Base-by-base conservation (phyloP, 1,140 invertebrate genomes). In the Drosophila kepulauana region DNA sequence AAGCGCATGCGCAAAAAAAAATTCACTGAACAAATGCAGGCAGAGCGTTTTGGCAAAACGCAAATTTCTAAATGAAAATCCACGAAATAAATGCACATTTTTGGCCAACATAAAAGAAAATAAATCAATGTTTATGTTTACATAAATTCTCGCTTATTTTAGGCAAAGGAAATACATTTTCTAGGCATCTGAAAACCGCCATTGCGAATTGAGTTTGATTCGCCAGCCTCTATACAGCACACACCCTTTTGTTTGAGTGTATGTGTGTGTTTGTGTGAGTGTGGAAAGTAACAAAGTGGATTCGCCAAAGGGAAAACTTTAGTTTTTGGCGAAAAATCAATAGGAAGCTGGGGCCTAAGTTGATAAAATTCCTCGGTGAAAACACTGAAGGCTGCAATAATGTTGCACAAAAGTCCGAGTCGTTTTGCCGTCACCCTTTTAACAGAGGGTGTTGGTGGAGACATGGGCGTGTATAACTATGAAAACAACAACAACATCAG, bases 21-120 rank as follows among this genome's bases (percentile, higher is more conserved):
- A 28, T 35, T 87, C 67, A 73, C 78, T 67, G 70, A 89, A 75
- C 67, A 66, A 87, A 78, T 67, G 73, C 51, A 57, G 63, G 57
- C 51, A 51, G 62, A 65, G 73, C 65, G 35, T 45, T 71, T 74
- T 15, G 20, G 49, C 46, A 74, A 87, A 84, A 87, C 46, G 33
- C 16, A 33, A 71, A 58, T 62, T 82, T 74, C 62, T 87, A 77
- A 88, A 88, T 87, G 64, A 87, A 89, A 87, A 69, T 51, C 10
- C 7, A 8, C 0, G 0, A 43, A 51, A 43, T 28, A 41, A 43
- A 0, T 46, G 5, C 0, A 1, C 63, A 48, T 2, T 8, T 16
- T 30, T n/a, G 5, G 1, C 0, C 8, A 15, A 38, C 11, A 43
- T 16, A 11, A 8, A 1, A 35, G 13, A n/a, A 49, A 28, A 56